Evolutionary conservation across 2,888 invertebrate species (phyloP), one percentile per base, ranked within the genome.

Genomic region (Lepas anatifera): DNA sequence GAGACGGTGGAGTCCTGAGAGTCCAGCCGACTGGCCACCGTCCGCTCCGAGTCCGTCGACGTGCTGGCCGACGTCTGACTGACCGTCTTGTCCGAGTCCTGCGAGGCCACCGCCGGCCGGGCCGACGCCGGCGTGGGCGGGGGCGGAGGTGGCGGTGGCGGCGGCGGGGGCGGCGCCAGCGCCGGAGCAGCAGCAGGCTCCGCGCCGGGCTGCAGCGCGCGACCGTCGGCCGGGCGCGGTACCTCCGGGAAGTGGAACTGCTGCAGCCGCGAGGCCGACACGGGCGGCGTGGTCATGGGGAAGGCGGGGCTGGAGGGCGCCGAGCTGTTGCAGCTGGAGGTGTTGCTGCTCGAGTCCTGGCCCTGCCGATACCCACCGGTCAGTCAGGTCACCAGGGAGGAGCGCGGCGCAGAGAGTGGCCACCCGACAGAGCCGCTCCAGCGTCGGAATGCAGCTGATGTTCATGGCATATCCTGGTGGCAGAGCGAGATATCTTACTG

Each of bases 321-420:
- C 71, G 95, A 95, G 79, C 94, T 95, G 82, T 95, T 95, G 83
- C 95, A 95, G 80, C 95, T 95, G 70, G 95, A 95, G 70, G 94
- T 92, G 79, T 91, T 94, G 58, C 95, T 95, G 80, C 93, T 92
- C 74, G 92, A 92, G 81, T 94, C 93, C 35, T 88, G 89, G 68
- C 87, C 84, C 69, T 75, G 75, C 68, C 74, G n/a, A n/a, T n/a
- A n/a, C n/a, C n/a, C n/a, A n/a, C n/a, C n/a, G n/a, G n/a, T n/a
- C n/a, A n/a, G n/a, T n/a, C n/a, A n/a, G n/a, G n/a, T n/a, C n/a
- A n/a, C n/a, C n/a, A n/a, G n/a, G n/a, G n/a, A n/a, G n/a, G n/a
- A n/a, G n/a, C n/a, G n/a, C n/a, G n/a, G n/a, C n/a, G n/a, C n/a
- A n/a, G n/a, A n/a, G n/a, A n/a, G n/a, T n/a, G n/a, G n/a, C n/a